These are phyloP conservation scores for Sicus ferrugineus DNA, from an alignment of 2,888 invertebrate genomes.

Conservation along the genomic window DNA sequence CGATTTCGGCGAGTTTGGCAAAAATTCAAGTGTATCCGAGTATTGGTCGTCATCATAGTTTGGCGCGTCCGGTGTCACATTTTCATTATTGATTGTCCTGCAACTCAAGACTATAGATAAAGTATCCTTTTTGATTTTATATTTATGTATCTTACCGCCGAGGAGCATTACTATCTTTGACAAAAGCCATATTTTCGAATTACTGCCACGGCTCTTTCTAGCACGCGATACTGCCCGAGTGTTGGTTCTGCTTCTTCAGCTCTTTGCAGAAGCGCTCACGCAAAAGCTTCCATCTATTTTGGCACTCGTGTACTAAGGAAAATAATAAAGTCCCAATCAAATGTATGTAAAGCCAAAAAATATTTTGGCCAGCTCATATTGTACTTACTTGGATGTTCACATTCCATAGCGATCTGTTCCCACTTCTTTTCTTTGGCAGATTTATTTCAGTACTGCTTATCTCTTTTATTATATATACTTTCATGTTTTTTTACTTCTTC, in stretches of 20 bases:
- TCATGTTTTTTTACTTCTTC: background rate
- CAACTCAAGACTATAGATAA: background rate
- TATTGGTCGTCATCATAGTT: background rate
- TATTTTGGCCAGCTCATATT: background rate
- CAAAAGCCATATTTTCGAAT: background rate
- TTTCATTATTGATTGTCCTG: slow-evolving; percentile 6
- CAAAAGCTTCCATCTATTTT: background rate
- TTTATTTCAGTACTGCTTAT: background rate
- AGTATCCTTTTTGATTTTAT: background rate
- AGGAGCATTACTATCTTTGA: background rate
- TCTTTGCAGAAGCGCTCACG: background rate
- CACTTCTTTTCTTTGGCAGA: background rate
- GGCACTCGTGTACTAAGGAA: background rate
- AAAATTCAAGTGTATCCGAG: background rate
- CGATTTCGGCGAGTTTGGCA: background rate
- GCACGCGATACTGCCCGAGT: background rate
- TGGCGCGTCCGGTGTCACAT: background rate
- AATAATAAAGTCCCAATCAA: background rate
- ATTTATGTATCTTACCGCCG: background rate
- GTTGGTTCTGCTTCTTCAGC: background rate
- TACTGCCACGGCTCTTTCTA: background rate
- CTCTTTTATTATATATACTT: background rate
- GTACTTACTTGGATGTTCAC: background rate
- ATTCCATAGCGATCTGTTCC: background rate
- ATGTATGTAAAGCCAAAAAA: background rate